Percentiles rank a stretch among this genome's conserved stretches.
These are phyloP conservation scores for Cariama cristata DNA, from an alignment of 2,113 vertebrate genomes.

Conservation along the genomic window DNA sequence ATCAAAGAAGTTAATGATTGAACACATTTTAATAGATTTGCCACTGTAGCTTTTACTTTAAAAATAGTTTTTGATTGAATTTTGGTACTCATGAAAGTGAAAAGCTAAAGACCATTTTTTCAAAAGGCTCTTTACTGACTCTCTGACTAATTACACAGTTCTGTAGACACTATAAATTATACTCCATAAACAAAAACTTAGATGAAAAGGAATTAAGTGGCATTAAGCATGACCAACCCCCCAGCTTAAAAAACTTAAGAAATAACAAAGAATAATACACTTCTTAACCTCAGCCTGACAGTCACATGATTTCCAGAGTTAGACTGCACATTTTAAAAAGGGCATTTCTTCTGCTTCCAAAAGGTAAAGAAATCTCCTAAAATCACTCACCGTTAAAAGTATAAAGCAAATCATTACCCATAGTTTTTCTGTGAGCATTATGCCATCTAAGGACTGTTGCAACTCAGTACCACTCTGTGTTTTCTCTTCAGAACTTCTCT, in stretches of 20 bases:
- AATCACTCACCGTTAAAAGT: neutral
- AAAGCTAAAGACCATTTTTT: conserved; percentile 4
- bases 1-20: conserved; percentile 68
- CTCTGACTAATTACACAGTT: neutral
- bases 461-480: neutral
- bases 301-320: neutral
- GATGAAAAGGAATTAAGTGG: conserved; percentile 1
- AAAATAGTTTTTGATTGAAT: conserved; percentile 52
- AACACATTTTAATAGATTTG: conserved; percentile 61
- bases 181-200: conserved; percentile 22
- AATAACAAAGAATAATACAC: neutral
- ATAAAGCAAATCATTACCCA: neutral
- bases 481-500: neutral
- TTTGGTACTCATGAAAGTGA: conserved; percentile 19
- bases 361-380: neutral
- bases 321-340: neutral
- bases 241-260: neutral
- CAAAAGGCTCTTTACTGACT: neutral
- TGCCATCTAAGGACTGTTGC: neutral
- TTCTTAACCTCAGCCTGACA: neutral
- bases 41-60: conserved; percentile 44
- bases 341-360: neutral
- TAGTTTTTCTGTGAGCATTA: neutral
- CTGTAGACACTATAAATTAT: neutral
- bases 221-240: neutral